Conservation (phyloP, 2,797 vertebrate species). For the Liasis olivaceus region DNA sequence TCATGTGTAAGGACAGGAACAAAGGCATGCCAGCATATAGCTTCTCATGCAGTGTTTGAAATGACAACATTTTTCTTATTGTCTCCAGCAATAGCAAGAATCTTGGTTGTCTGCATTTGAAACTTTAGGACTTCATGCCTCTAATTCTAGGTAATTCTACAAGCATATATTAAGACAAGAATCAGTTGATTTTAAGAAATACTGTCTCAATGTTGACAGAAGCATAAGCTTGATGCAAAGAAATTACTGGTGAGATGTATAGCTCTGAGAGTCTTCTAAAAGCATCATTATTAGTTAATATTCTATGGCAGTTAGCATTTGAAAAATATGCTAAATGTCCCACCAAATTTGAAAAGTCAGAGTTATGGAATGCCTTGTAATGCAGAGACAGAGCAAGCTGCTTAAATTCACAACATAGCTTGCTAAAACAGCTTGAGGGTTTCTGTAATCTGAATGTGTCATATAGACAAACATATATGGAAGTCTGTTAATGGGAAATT, state of each 20-base stretch:
- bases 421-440: not conserved
- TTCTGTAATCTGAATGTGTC: conserved; percentile 23
- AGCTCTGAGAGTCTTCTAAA: not conserved
- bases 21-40: not conserved
- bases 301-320: not conserved
- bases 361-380: not conserved
- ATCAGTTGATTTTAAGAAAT: not conserved
- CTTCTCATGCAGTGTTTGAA: not conserved
- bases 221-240: not conserved
- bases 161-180: not conserved
- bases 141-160: not conserved
- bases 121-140: not conserved
- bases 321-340: conserved; percentile 12
- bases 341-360: not conserved
- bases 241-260: not conserved
- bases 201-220: not conserved
- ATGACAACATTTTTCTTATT: not conserved
- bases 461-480: not conserved
- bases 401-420: not conserved
- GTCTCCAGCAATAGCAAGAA: not conserved
- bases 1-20: not conserved
- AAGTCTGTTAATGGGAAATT: not conserved
- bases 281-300: not conserved
- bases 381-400: not conserved
- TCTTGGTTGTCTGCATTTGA: not conserved